Conservation (phyloP, 1,140 invertebrate species). For the Marisa cornuarietis region DNA sequence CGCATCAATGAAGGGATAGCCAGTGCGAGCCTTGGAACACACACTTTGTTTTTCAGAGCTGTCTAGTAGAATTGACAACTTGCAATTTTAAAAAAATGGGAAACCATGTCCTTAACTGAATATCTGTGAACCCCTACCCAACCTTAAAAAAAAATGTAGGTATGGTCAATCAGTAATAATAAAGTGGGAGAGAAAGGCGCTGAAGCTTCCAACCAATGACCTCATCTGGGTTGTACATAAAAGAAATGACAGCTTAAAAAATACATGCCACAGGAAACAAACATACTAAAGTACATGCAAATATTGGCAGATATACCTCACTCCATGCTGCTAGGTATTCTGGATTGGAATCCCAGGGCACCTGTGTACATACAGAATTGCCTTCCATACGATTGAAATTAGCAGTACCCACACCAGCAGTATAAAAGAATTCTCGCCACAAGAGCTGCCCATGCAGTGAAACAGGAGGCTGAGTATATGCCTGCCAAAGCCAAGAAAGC, state of each 20-base stretch:
- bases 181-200: too few species aligned
- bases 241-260: too few species aligned
- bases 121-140: too few species aligned
- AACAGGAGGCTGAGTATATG: constrained; percentile 74
- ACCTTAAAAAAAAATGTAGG: too few species aligned
- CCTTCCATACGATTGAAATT: constrained; percentile 90
- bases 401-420: constrained; percentile 84
- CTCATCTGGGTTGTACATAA: too few species aligned
- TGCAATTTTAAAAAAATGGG: too few species aligned
- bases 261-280: too few species aligned
- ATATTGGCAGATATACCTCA: constrained; percentile 71
- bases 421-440: constrained; percentile 92
- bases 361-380: constrained; percentile 89
- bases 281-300: neutral
- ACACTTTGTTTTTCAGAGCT: neutral
- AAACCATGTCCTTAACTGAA: too few species aligned
- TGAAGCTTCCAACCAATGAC: too few species aligned
- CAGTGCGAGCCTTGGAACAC: constrained; percentile 78
- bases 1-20: constrained; percentile 92
- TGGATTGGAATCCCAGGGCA: constrained; percentile 87
- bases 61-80: neutral
- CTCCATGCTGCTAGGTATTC: constrained; percentile 87
- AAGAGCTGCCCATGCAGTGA: constrained; percentile 86
- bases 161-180: too few species aligned
- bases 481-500: constrained; percentile 28